Conservation (phyloP, 2,888 invertebrate species). For the Mellilla xanthometata region DNA sequence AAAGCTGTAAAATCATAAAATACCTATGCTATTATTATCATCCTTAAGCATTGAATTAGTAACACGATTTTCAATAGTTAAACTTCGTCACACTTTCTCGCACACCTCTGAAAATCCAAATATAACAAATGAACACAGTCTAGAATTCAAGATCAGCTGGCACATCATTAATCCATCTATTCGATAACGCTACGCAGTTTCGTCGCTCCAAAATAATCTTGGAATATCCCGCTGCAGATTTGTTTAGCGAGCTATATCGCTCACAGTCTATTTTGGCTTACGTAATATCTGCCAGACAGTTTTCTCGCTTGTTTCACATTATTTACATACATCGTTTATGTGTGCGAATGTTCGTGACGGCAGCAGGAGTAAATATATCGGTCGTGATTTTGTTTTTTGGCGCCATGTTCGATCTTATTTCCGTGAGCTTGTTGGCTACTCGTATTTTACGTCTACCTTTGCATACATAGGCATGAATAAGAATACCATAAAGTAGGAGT, state of each 20-base stretch:
- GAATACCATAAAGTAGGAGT: too few relatives aligned
- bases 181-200: conserved; percentile 5
- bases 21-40: too few relatives aligned
- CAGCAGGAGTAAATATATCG: conserved; percentile 4
- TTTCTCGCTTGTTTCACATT: conserved; percentile 12
- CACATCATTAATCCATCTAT: conserved; percentile 1
- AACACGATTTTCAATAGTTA: too few relatives aligned
- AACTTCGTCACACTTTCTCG: too few relatives aligned
- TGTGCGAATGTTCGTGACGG: not conserved
- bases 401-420: conserved; percentile 3
- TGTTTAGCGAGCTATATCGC: conserved; percentile 5
- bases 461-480: too few relatives aligned
- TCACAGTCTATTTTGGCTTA: conserved; percentile 14
- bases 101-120: too few relatives aligned
- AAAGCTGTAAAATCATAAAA: too few relatives aligned
- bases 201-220: conserved; percentile 5
- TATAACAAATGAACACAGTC: conserved; percentile 2
- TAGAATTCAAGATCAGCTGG: conserved; percentile 5
- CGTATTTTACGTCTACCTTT: too few relatives aligned
- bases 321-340: conserved; percentile 15
- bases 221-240: conserved; percentile 3
- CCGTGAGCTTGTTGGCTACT: not conserved
- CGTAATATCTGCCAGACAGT: conserved; percentile 5
- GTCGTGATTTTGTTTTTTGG: conserved; percentile 3
- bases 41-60: too few relatives aligned